Percentiles rank a stretch among this genome's conserved stretches.
phyloP scores from a whole-genome alignment of 2,113 vertebrate species.

The Apodemus speciosus region DNA sequence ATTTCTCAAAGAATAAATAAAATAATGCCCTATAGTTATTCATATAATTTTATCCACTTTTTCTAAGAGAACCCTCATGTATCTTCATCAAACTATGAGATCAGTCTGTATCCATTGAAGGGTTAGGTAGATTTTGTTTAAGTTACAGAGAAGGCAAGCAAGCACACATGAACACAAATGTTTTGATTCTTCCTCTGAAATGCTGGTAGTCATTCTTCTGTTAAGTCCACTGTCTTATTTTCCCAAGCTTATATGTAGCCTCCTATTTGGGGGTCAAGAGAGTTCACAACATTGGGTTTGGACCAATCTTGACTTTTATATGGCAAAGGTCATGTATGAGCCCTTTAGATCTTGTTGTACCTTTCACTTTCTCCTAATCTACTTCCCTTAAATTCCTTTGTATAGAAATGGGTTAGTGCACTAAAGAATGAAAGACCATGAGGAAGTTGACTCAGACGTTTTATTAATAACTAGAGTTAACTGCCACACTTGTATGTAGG shows the following conservation, averaged over 20 bases:
- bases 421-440: background rate
- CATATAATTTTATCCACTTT: background rate
- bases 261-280: background rate
- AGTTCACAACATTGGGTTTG: background rate
- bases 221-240: background rate
- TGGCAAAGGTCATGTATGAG: background rate
- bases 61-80: background rate
- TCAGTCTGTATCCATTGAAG: background rate
- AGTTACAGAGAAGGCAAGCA: background rate
- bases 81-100: background rate
- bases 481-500: background rate
- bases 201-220: background rate
- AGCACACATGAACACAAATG: background rate
- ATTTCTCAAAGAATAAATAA: background rate
- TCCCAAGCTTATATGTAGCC: background rate
- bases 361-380: background rate
- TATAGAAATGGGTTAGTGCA: background rate
- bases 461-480: background rate
- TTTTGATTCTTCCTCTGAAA: conserved; percentile 30
- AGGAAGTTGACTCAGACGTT: background rate
- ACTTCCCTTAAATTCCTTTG: background rate
- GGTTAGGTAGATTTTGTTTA: background rate
- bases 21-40: background rate
- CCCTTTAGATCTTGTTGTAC: too few relatives aligned
- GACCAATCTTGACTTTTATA: background rate